phyloP scores from a whole-genome alignment of 2,797 vertebrate genomes.

The Brachyalestes nurse region DNA sequence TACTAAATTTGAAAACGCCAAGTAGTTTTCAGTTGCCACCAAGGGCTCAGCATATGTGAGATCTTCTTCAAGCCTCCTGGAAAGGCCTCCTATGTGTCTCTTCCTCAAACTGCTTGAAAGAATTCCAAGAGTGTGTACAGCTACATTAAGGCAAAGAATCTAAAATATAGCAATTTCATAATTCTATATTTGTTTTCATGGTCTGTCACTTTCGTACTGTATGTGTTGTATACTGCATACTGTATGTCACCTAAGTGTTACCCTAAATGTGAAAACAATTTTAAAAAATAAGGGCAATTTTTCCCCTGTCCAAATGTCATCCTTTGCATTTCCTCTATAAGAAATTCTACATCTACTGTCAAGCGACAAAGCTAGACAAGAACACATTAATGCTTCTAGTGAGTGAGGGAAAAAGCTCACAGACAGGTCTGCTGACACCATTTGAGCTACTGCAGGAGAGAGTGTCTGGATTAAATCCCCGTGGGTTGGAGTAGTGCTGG shows the following conservation, averaged over 20 bases:
- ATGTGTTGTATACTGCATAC: too few relatives aligned
- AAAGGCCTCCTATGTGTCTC: not conserved
- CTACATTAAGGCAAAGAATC: too few relatives aligned
- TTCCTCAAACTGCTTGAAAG: not conserved
- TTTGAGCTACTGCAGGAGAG: slow-evolving; percentile 40
- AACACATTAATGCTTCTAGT: not conserved
- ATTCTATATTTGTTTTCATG: too few relatives aligned
- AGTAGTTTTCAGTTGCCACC: not conserved
- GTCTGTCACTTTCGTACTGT: too few relatives aligned
- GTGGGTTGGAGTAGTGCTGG: slow-evolving; percentile 84
- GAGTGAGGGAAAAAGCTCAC: slow-evolving; percentile 8
- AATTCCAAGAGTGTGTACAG: not conserved
- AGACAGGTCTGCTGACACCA: slow-evolving; percentile 24
- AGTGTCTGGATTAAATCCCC: slow-evolving; percentile 58
- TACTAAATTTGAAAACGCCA: not conserved
- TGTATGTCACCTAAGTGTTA: too few relatives aligned
- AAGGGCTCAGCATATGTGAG: not conserved
- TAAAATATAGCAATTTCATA: too few relatives aligned
- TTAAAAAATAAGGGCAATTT: too few relatives aligned
- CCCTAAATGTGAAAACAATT: too few relatives aligned
- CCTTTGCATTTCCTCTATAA: not conserved
- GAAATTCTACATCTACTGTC: not conserved
- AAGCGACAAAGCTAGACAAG: not conserved
- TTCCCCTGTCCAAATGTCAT: not conserved
- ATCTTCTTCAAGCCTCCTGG: not conserved